Conservation (phyloP, 2,113 vertebrate genomes). For the Mobula hypostoma region DNA sequence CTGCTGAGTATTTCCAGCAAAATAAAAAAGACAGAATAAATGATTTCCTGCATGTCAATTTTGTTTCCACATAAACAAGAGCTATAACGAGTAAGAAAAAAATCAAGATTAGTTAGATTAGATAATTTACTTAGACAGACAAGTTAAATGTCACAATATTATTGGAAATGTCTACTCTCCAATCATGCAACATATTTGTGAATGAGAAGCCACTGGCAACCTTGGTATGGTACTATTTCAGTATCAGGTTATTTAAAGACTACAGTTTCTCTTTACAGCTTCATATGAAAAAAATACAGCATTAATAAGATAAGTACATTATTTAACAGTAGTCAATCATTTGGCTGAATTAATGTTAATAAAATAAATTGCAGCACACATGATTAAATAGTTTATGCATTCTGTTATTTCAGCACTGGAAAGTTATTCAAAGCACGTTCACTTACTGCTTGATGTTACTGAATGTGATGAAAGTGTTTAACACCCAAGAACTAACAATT, state of each 20-base stretch:
- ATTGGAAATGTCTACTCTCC: background rate
- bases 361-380: background rate
- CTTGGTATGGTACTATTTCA: background rate
- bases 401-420: background rate
- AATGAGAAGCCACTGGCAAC: background rate
- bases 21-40: no score
- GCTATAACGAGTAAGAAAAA: no score
- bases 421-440: background rate
- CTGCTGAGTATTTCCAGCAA: no score
- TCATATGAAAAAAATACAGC: background rate
- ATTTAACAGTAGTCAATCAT: background rate
- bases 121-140: background rate
- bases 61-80: no score
- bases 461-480: background rate
- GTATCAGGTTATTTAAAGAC: background rate
- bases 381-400: background rate
- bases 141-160: background rate
- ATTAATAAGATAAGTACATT: background rate
- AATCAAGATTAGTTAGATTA: no score
- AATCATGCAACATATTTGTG: background rate
- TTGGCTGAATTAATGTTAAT: background rate
- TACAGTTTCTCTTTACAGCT: background rate
- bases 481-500: no score
- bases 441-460: background rate
- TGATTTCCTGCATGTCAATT: no score